Evolutionary conservation across 2,113 vertebrate species (phyloP), one percentile per base, ranked within the genome.

Genomic region (Lontra canadensis): DNA sequence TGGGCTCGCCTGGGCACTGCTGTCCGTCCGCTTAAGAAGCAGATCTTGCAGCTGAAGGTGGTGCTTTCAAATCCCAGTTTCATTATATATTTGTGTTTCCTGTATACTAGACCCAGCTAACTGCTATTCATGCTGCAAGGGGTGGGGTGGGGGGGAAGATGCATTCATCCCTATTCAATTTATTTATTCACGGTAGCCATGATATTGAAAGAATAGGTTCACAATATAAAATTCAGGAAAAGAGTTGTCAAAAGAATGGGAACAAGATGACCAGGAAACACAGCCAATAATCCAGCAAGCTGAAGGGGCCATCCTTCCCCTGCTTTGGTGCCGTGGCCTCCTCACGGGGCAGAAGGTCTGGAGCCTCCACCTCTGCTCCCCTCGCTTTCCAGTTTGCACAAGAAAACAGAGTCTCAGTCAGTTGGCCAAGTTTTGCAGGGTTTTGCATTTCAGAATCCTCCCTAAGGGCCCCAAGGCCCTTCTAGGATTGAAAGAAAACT

Each of bases 1-100:
- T 31, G 13, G 25, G 6, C n/a, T 26, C 4, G 0, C n/a, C 42
- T 17, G 4, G 2, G 7, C 39, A 20, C 13, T 3, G 14, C 17
- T 0, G 21, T 55, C 34, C 0, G 20, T 21, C 21, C 7, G 95
- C 67, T 88, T 34, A 81, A 67, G 26, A 87, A 47, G 52, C 44
- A 26, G 44, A 36, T 29, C 52, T 47, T 65, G 57, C 44, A 69
- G 23, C 29, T 36, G 31, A 86, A 76, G 49, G 20, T 74, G 61
- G 23, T 5, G 12, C 74, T 55, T 82, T 82, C 80, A 67, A 78
- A 73, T 65, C 44, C 44, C 94, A 55, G 21, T 69, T 91, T 79
- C 87, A 59, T 57, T 31, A 7, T 31, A 4, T 26, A 29, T 61
- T n/a, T 65, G 74, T 69, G 71, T 36, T 76, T 93, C 36, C 74